These are phyloP conservation scores for Gobio gobio DNA, from an alignment of 2,113 vertebrate genomes.

Conservation along the genomic window DNA sequence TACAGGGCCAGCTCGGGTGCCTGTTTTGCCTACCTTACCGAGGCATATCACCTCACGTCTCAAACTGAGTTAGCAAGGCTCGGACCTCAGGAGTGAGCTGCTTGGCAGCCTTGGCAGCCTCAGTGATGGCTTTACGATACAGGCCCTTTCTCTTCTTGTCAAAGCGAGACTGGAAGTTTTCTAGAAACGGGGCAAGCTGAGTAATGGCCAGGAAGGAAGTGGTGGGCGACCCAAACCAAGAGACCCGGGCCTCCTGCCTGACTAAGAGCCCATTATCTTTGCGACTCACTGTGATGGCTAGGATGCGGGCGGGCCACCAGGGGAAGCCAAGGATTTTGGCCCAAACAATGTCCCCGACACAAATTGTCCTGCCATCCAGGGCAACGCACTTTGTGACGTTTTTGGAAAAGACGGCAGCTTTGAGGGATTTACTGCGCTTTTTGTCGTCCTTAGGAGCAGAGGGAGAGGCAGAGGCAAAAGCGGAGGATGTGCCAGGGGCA, in stretches of 20 bases:
- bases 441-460: conserved; percentile 86
- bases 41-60: conserved; percentile 84
- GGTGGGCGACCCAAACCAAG: conserved; percentile 98
- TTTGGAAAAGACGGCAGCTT: conserved; percentile 93
- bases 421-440: conserved; percentile 88
- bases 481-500: conserved; percentile 70
- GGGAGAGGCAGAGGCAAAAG: conserved; percentile 77
- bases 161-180: conserved; percentile 97
- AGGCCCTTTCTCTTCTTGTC: conserved; percentile 98
- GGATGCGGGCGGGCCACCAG: conserved; percentile 97
- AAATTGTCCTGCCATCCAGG: conserved; percentile 92
- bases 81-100: conserved; percentile 98
- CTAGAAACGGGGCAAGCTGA: conserved; percentile 94
- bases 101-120: conserved; percentile 95
- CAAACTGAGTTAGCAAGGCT: conserved; percentile 95
- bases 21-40: conserved; percentile 58
- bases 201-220: conserved; percentile 94
- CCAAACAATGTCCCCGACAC: conserved; percentile 98
- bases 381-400: conserved; percentile 91
- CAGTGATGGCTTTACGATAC: conserved; percentile 96
- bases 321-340: conserved; percentile 99
- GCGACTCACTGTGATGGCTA: conserved; percentile 91
- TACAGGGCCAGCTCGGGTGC: conserved; percentile 28
- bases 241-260: conserved; percentile 93
- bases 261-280: conserved; percentile 90